Evolutionary conservation across 2,888 invertebrate genomes (phyloP), one percentile per base, ranked within the genome.

Genomic region (Habrosyne pyritoides): DNA sequence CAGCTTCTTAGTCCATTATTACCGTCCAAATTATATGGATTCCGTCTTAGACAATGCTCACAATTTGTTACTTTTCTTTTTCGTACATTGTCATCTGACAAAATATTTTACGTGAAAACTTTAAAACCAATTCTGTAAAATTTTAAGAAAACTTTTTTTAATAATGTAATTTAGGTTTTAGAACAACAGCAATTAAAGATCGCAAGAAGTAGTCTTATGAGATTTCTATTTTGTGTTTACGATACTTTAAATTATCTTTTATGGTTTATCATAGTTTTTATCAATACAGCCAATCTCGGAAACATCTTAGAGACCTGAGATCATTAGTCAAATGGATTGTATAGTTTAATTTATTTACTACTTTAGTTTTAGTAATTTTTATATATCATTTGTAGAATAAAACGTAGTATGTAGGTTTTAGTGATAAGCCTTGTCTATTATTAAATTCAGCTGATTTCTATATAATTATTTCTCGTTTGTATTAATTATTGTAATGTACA

Each of bases 1-100:
- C 60, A 55, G 63, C 61, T 65, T 60, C 46, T 59, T 58, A 61
- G 55, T 56, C 63, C 55, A 57, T n/a, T 64, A 64, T 60, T 72
- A 78, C 88, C 88, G 88, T 88, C 88, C 88, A 84, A 63, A 58
- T 59, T 57, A 46, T 72, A 71, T 76, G 71, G 66, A 84, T 67
- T 83, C 87, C 87, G 89, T 89, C 87, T 85, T 75, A 73, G 62
- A 69, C 14, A 63, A 64, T 71, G 73, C 71, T 80, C 67, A 75
- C 18, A n/a, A 59, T 60, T 60, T 33, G 22, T 57, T 66, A 22
- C 48, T 69, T 60, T 53, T 57, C 46, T 59, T 58, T 30, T 49
- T 49, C 62, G 53, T 22, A 26, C 30, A 47, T 47, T 50, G 51
- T 60, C 52, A 33, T 21, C 46, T 53, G 33, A 33, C n/a, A n/a